phyloP scores from a whole-genome alignment of 2,888 invertebrate species.

The Lepidochrysops patricia region DNA sequence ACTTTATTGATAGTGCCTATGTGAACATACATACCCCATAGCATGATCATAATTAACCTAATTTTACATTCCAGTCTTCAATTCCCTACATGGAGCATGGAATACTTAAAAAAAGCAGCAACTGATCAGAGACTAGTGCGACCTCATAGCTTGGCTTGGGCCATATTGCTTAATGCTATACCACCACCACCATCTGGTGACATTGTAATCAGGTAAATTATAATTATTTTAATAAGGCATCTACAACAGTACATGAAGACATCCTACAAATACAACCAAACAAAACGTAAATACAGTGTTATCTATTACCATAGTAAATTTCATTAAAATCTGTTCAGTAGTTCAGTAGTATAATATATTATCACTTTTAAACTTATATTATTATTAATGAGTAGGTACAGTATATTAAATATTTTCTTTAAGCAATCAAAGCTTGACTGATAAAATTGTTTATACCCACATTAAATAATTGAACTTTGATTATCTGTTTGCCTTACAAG shows the following conservation, averaged over 20 bases:
- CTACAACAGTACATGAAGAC: no score
- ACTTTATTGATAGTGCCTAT: no score
- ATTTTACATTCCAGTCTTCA: slow-evolving; percentile 36
- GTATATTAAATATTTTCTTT: background rate
- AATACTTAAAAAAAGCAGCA: slow-evolving; percentile 44
- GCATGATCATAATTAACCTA: background rate
- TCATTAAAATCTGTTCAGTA: no score
- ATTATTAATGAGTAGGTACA: no score
- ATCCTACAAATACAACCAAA: no score
- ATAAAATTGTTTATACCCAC: slow-evolving; percentile 1
- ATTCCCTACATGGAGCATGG: slow-evolving; percentile 50
- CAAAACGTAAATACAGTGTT: no score
- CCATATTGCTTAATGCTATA: slow-evolving; percentile 51
- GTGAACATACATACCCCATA: background rate
- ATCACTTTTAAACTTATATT: no score
- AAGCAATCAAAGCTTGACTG: background rate
- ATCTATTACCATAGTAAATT: no score
- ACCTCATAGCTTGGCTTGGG: slow-evolving; percentile 62
- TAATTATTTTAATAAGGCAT: background rate
- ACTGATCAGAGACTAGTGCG: slow-evolving; percentile 42
- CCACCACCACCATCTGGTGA: slow-evolving; percentile 53
- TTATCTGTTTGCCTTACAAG: background rate
- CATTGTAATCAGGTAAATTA: slow-evolving; percentile 45
- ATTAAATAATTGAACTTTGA: background rate
- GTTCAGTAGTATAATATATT: no score